Evolutionary conservation across 1,140 invertebrate genomes (phyloP).

Genomic region (Conopomorpha cramerella): DNA sequence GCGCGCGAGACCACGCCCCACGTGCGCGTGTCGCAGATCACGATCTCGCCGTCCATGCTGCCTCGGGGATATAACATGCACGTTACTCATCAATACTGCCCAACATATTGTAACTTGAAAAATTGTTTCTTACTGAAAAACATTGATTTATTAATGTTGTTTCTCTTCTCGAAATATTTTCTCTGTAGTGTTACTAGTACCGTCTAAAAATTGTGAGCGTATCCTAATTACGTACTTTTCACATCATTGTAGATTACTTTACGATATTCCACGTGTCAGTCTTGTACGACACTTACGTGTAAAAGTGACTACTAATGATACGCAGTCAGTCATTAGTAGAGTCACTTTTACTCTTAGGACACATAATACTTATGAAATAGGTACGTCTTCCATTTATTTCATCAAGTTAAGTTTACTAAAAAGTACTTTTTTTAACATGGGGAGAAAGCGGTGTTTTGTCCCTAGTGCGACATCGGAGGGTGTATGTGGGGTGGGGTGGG

Average conservation of each 20-base stretch:
- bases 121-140: constrained; percentile 20
- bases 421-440: not conserved
- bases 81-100: no score
- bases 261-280: no score
- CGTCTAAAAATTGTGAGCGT: not conserved
- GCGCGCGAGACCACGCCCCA: constrained; percentile 64
- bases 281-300: no score
- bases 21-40: constrained; percentile 80
- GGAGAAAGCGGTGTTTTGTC: no score
- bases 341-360: no score
- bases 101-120: not conserved
- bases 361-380: not conserved
- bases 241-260: not conserved
- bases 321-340: no score
- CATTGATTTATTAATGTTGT: not conserved
- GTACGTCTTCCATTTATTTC: not conserved
- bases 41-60: constrained; percentile 75
- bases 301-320: no score
- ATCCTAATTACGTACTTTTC: not conserved
- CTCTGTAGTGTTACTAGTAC: not conserved
- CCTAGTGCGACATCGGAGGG: not conserved
- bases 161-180: not conserved
- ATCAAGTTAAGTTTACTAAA: not conserved
- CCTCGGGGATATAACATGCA: not conserved
- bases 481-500: not conserved